Evolutionary conservation across 2,113 vertebrate genomes (phyloP), one percentile per base, ranked within the genome.

Genomic region (Ancistrus triradiatus): DNA sequence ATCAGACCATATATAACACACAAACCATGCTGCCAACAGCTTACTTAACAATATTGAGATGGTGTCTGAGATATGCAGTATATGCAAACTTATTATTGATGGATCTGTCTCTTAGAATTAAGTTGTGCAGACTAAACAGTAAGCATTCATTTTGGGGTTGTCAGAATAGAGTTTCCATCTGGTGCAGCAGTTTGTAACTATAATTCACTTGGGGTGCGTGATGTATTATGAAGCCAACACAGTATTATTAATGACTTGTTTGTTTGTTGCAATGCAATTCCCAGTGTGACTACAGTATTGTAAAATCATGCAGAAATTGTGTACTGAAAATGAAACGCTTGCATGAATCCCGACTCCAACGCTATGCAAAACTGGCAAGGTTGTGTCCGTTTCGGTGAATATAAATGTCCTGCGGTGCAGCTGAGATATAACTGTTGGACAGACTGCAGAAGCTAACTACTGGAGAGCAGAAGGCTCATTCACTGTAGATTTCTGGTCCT

Each of bases 391-490:
- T 74, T 52, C 47, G 70, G 72, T 72, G 43, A 56, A 73, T 35
- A 73, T 49, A 46, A 51, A 15, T 74, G 40, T 57, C 52, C 2
- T 43, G 40, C 60, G 63, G 65, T 77, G 66, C 52, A 40, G 8
- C 7, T 7, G 21, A 33, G 17, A 10, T 8, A 13, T 15, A 8
- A 18, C 7, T 24, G 42, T 2, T 10, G 4, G n/a, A 18, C 4
- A 48, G 69, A 74, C 33, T 46, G 14, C 35, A 7, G 71, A 80
- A 77, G 72, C 77, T 81, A 76, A 69, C 86, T 78, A 64, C 74
- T 74, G 85, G 77, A 24, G 37, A 53, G 55, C 9, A 19, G 40
- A 31, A 22, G n/a, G n/a, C n/a, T n/a, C n/a, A n/a, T n/a, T n/a
- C n/a, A n/a, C n/a, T n/a, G n/a, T n/a, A n/a, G n/a, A n/a, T n/a